phyloP scores from a whole-genome alignment of 2,797 vertebrate genomes.

The Pangasius djambal region DNA sequence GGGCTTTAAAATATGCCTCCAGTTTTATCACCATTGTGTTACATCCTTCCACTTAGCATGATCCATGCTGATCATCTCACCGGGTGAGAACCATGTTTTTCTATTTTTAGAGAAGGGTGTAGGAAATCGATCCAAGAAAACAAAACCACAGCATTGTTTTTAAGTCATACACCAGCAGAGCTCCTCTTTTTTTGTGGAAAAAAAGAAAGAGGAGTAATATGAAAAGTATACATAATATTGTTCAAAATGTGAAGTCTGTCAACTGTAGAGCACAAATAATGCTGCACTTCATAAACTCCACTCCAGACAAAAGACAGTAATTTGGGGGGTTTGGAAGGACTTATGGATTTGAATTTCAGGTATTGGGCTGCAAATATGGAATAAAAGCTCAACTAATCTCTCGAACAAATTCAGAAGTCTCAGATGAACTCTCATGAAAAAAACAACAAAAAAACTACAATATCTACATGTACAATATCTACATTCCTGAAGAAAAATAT shows the following conservation, averaged over 20 bases:
- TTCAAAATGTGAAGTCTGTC: neutral
- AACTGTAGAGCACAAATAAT: neutral
- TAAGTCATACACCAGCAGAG: neutral
- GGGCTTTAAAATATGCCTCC: neutral
- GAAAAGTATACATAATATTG: neutral
- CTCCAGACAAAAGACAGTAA: neutral
- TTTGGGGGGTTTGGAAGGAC: neutral
- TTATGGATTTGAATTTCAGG: neutral
- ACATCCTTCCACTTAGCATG: neutral
- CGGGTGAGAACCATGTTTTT: neutral
- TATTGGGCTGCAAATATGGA: neutral
- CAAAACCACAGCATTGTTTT: neutral
- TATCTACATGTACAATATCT: too few species aligned
- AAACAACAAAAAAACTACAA: too few species aligned
- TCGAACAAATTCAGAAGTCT: neutral
- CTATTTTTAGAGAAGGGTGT: too few species aligned
- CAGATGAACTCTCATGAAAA: neutral
- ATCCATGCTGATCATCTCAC: neutral
- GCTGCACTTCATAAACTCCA: neutral
- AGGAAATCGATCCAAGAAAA: neutral
- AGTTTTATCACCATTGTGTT: neutral
- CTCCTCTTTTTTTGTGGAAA: neutral
- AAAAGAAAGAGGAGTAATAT: neutral
- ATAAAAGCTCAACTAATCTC: neutral
- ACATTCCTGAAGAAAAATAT: neutral